Conservation (phyloP, 2,888 invertebrate species). For the Athripsodes cinereus region DNA sequence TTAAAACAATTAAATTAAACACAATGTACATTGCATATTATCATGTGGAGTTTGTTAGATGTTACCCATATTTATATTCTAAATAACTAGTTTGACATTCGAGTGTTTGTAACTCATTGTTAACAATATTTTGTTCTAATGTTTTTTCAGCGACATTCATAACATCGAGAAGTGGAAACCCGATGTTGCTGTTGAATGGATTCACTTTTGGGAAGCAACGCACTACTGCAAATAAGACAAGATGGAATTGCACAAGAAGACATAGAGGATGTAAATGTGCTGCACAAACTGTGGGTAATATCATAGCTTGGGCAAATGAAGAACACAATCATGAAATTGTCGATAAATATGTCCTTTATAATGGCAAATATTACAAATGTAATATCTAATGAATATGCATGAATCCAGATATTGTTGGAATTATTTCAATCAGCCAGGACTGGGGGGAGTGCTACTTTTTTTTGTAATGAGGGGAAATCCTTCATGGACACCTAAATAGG, state of each 20-base stretch:
- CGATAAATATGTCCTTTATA: not conserved
- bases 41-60: too few relatives aligned
- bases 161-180: constrained; percentile 26
- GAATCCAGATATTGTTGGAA: too few relatives aligned
- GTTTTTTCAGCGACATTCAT: not conserved
- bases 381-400: not conserved
- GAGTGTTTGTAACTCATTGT: too few relatives aligned
- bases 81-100: too few relatives aligned
- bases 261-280: constrained; percentile 13
- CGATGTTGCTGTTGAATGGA: constrained; percentile 28
- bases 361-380: not conserved
- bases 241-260: constrained; percentile 31
- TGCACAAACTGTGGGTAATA: constrained; percentile 1
- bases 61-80: too few relatives aligned
- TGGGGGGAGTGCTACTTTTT: too few relatives aligned
- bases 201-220: constrained; percentile 29
- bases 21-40: too few relatives aligned
- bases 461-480: too few relatives aligned
- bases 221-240: constrained; percentile 17
- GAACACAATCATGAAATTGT: constrained; percentile 3
- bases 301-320: not conserved
- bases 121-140: not conserved
- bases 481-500: too few relatives aligned
- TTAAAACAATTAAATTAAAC: too few relatives aligned
- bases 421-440: too few relatives aligned